Percentiles rank a stretch among this genome's conserved stretches.
Evolutionary conservation across 2,113 vertebrate species (phyloP).

Genomic region (Daubentonia madagascariensis): DNA sequence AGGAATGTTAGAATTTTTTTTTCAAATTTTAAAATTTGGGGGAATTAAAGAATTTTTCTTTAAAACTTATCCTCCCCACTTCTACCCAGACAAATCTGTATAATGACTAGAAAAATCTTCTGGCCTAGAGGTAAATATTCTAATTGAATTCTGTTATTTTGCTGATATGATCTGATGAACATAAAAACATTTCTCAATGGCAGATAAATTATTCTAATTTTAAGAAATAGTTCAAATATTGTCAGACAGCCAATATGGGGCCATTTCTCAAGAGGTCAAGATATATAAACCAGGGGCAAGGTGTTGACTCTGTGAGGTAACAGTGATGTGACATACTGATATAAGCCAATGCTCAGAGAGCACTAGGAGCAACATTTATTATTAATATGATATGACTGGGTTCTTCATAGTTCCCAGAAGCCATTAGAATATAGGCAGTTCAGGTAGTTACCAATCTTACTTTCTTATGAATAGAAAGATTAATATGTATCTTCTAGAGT

Average conservation of each 20-base stretch:
- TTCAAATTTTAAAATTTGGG: not conserved
- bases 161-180: not conserved
- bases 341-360: not conserved
- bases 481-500: not conserved
- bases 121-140: not conserved
- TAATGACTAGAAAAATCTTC: not conserved
- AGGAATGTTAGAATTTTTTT: not conserved
- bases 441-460: not conserved
- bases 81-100: not conserved
- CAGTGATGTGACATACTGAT: not conserved
- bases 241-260: not conserved
- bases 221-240: constrained; percentile 24
- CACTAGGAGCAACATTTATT: not conserved
- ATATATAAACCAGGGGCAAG: not conserved
- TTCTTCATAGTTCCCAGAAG: not conserved
- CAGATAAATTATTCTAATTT: not conserved
- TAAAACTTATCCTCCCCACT: not conserved
- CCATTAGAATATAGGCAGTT: not conserved
- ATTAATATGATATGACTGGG: not conserved
- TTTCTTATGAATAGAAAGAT: not conserved
- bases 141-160: not conserved
- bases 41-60: not conserved
- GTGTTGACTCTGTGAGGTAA: not conserved
- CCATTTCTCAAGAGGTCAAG: not conserved
- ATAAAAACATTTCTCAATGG: not conserved